A percentile compares a stretch with the other conserved stretches of the same genome.
phyloP scores from a whole-genome alignment of 1,140 invertebrate species.

The Doryteuthis pealeii region DNA sequence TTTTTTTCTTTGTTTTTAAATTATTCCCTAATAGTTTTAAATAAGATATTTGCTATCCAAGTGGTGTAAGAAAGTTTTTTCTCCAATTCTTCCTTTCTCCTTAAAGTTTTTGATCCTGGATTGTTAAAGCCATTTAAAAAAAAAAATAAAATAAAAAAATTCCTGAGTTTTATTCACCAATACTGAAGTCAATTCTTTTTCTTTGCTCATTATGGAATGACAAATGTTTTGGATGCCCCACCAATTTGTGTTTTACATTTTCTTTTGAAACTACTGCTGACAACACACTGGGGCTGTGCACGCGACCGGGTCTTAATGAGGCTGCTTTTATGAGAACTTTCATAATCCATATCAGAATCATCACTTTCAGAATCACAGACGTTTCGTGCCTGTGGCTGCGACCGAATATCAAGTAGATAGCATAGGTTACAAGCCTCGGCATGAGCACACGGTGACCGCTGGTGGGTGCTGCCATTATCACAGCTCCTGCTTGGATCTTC shows the following conservation, averaged over 20 bases:
- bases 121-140: too few relatives aligned
- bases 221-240: neutral
- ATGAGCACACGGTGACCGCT: neutral
- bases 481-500: neutral
- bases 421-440: neutral
- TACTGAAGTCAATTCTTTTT: too few relatives aligned
- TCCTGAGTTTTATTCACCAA: too few relatives aligned
- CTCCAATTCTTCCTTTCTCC: too few relatives aligned
- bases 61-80: too few relatives aligned
- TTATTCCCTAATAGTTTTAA: too few relatives aligned
- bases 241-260: slow-evolving; percentile 1
- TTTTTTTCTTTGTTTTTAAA: too few relatives aligned
- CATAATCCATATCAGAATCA: neutral
- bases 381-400: neutral
- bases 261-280: neutral
- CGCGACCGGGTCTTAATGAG: neutral
- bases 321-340: neutral
- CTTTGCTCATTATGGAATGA: neutral
- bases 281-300: neutral
- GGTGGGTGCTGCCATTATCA: neutral
- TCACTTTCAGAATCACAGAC: neutral
- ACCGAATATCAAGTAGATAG: neutral
- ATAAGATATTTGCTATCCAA: too few relatives aligned
- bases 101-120: too few relatives aligned
- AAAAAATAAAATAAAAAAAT: too few relatives aligned